A percentile compares a stretch with the other conserved stretches of the same genome.
These are phyloP conservation scores for Salminus brasiliensis DNA, from an alignment of 2,113 vertebrate species.

Conservation along the genomic window DNA sequence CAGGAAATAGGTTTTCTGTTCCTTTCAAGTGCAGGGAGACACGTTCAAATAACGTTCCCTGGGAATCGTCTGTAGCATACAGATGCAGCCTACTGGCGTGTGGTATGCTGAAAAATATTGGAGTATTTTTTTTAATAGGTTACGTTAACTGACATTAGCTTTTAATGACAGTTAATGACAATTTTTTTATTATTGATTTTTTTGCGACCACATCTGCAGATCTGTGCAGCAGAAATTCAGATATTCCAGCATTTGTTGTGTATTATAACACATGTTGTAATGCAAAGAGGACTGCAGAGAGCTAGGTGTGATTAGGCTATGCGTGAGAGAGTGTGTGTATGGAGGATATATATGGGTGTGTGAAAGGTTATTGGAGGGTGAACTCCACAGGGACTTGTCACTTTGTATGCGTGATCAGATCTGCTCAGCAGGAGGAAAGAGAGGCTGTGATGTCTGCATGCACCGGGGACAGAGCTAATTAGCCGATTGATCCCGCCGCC, in stretches of 20 bases:
- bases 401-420: slow-evolving; percentile 61
- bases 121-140: background rate
- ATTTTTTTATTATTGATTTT: background rate
- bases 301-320: background rate
- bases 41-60: too few relatives aligned
- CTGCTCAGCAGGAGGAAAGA: slow-evolving; percentile 64
- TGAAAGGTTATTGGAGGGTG: slow-evolving; percentile 43
- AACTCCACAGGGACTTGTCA: slow-evolving; percentile 55
- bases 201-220: too few relatives aligned
- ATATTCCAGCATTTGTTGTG: background rate
- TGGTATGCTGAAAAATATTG: too few relatives aligned
- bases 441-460: slow-evolving; percentile 61
- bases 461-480: slow-evolving; percentile 68
- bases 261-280: background rate
- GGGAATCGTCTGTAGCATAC: too few relatives aligned
- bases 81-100: too few relatives aligned
- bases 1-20: too few relatives aligned
- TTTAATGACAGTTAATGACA: background rate
- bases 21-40: too few relatives aligned
- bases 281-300: background rate
- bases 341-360: slow-evolving; percentile 22
- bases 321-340: slow-evolving; percentile 12
- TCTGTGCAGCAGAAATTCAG: background rate
- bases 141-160: background rate
- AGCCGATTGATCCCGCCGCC: slow-evolving; percentile 68